These are phyloP conservation scores for Alouatta palliata DNA, from an alignment of 2,113 vertebrate genomes.

Conservation along the genomic window DNA sequence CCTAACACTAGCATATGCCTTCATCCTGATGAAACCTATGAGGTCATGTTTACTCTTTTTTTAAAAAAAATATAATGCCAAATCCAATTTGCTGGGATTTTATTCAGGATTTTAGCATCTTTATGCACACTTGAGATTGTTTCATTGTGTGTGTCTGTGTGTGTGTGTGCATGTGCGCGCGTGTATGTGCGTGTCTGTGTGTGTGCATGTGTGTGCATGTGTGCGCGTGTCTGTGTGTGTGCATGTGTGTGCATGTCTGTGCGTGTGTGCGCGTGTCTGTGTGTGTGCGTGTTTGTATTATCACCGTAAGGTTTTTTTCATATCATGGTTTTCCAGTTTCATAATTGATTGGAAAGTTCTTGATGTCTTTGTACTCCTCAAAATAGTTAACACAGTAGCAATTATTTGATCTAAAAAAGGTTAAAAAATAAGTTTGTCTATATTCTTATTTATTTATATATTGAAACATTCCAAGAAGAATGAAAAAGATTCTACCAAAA, in stretches of 20 bases:
- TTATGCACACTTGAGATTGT: neutral
- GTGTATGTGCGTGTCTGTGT: no score
- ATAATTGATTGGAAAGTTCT: neutral
- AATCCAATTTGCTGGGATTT: neutral
- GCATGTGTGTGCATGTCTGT: no score
- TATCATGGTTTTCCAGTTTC: neutral
- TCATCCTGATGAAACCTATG: neutral
- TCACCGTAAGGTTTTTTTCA: neutral
- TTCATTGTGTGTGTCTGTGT: no score
- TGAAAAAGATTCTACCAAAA: neutral
- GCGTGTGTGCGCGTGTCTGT: neutral
- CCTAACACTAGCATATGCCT: neutral
- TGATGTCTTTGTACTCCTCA: neutral
- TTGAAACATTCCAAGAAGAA: neutral
- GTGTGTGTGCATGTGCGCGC: no score
- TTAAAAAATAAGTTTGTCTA: neutral
- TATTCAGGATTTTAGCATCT: neutral
- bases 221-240: no score
- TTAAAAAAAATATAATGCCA: neutral
- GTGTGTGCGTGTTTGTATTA: conserved; percentile 7
- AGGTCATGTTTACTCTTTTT: neutral
- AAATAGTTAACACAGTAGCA: neutral
- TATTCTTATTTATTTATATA: neutral
- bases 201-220: neutral
- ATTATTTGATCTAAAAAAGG: neutral